A percentile compares a stretch with the other conserved stretches of the same genome.
Conservation (phyloP, 2,797 vertebrate genomes). For the Apodemus agrarius region DNA sequence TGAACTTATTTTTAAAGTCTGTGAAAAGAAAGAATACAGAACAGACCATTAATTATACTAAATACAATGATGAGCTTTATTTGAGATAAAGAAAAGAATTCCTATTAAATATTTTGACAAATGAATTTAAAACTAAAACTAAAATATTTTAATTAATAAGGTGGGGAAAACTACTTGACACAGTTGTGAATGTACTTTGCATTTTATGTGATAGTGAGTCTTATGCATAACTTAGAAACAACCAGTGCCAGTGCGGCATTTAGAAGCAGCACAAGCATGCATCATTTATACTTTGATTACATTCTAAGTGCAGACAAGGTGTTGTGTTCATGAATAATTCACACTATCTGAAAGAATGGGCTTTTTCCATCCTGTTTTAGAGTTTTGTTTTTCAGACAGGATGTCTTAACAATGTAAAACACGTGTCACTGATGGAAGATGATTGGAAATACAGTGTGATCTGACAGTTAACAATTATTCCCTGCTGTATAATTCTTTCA, state of each 20-base stretch:
- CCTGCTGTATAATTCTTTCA: constrained; percentile 76
- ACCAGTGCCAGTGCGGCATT: constrained; percentile 73
- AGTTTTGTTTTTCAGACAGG: constrained; percentile 82
- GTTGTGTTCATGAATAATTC: constrained; percentile 88
- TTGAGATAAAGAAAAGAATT: neutral
- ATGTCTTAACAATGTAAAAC: constrained; percentile 87
- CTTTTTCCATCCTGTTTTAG: constrained; percentile 84
- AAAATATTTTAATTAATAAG: constrained; percentile 60
- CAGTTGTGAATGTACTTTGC: constrained; percentile 79
- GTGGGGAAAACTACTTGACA: constrained; percentile 64
- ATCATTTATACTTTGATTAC: constrained; percentile 90
- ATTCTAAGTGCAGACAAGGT: constrained; percentile 85
- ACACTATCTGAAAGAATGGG: constrained; percentile 81
- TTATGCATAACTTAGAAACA: constrained; percentile 79
- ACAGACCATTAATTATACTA: neutral
- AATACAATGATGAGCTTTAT: neutral
- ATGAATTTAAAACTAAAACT: constrained; percentile 71
- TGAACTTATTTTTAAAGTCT: neutral
- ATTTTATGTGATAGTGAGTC: constrained; percentile 72
- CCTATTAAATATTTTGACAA: constrained; percentile 65
- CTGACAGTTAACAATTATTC: constrained; percentile 86
- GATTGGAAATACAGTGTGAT: constrained; percentile 86
- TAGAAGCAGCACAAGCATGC: constrained; percentile 83
- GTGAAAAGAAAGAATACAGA: neutral
- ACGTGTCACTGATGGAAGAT: constrained; percentile 84